Percentiles rank a stretch among this genome's conserved stretches.
These are phyloP conservation scores for Sarcoramphus papa DNA, from an alignment of 2,797 vertebrate genomes.

Conservation along the genomic window DNA sequence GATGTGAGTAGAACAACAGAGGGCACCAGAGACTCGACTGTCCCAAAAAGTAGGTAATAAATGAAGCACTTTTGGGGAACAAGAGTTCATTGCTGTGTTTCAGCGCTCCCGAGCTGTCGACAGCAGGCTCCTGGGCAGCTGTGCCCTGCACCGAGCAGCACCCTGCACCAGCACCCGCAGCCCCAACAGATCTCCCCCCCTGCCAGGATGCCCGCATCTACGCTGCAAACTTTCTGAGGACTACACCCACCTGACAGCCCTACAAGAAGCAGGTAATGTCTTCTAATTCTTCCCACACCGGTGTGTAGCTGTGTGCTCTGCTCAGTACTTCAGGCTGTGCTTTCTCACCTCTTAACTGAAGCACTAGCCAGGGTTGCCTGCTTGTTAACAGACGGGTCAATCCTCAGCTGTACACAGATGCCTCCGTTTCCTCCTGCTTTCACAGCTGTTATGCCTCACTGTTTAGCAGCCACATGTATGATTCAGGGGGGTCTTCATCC, in stretches of 20 bases:
- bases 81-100: not conserved
- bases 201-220: accelerated
- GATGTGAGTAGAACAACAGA: not conserved
- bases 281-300: not conserved
- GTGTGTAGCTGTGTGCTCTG: not conserved
- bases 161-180: accelerated
- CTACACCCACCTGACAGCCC: not conserved
- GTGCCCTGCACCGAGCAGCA: not conserved
- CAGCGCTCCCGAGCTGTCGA: not conserved
- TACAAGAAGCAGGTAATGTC: conserved; percentile 3
- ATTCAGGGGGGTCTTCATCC: not conserved
- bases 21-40: not conserved
- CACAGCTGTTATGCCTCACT: not conserved
- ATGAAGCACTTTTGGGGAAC: not conserved
- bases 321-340: not conserved
- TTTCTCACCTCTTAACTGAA: not conserved
- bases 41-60: not conserved
- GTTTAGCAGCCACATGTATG: not conserved
- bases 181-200: not conserved
- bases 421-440: not conserved
- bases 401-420: not conserved
- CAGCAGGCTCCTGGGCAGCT: not conserved
- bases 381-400: accelerated
- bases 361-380: no score
- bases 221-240: not conserved